Percentiles rank a stretch among this genome's conserved stretches.
phyloP scores from a whole-genome alignment of 2,888 invertebrate genomes.

The Hirtodrosophila histrioides region DNA sequence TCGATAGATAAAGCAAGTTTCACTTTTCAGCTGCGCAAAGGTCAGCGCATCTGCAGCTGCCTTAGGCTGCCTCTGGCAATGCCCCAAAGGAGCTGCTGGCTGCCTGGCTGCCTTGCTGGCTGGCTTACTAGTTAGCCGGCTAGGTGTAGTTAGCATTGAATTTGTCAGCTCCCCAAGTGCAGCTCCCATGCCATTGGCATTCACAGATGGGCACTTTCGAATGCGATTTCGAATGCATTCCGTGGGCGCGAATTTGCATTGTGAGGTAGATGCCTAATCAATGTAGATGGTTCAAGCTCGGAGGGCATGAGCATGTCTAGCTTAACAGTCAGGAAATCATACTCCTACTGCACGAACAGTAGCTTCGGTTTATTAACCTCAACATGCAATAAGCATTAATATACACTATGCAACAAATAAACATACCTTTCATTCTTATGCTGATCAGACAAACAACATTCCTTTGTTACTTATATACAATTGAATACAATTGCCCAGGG shows the following conservation, averaged over 20 bases:
- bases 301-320: conserved; percentile 16
- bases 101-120: too few relatives aligned
- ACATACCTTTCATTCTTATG: too few relatives aligned
- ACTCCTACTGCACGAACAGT: conserved; percentile 10
- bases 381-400: conserved; percentile 2
- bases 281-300: conserved; percentile 15
- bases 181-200: conserved; percentile 34
- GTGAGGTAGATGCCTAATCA: conserved; percentile 8
- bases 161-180: conserved; percentile 40
- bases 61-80: conserved; percentile 15
- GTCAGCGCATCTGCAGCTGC: conserved; percentile 49
- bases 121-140: not conserved
- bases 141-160: conserved; percentile 55
- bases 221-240: conserved; percentile 36
- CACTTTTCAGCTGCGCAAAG: conserved; percentile 73
- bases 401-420: conserved; percentile 9
- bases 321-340: conserved; percentile 26
- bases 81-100: conserved; percentile 46
- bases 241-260: conserved; percentile 37
- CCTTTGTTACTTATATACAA: too few relatives aligned
- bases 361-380: conserved; percentile 35
- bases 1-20: conserved; percentile 65
- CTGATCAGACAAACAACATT: too few relatives aligned
- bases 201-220: conserved; percentile 47
- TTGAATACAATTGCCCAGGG: too few relatives aligned